Conservation (phyloP, 2,113 vertebrate species). For the Proterorhinus semilunaris region DNA sequence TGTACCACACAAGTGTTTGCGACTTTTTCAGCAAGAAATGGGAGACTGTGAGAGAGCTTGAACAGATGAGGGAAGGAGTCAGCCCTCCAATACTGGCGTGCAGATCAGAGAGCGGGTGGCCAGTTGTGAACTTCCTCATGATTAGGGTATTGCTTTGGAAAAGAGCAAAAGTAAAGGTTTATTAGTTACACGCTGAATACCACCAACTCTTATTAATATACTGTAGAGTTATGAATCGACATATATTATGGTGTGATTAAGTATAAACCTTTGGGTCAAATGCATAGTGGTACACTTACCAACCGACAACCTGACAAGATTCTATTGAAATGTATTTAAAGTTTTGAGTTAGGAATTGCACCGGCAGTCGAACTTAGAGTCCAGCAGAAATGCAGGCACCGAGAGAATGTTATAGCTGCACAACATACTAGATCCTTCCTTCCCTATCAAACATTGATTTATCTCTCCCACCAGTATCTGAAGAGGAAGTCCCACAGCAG, state of each 20-base stretch:
- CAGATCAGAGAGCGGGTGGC: background rate
- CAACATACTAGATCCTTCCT: background rate
- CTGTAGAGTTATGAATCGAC: too few species aligned
- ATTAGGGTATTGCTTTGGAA: too few species aligned
- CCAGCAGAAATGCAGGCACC: conserved; percentile 15
- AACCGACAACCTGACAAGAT: too few species aligned
- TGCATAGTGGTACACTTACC: too few species aligned
- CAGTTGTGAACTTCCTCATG: too few species aligned
- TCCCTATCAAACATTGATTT: conserved; percentile 16
- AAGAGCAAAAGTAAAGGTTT: too few species aligned
- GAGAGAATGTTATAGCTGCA: conserved; percentile 25
- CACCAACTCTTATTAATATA: too few species aligned
- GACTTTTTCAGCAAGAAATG: conserved; percentile 43
- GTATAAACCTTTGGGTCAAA: too few species aligned
- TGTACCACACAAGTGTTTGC: conserved; percentile 47
- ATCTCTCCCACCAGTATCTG: conserved; percentile 1
- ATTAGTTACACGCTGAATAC: too few species aligned
- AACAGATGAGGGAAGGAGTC: conserved; percentile 35
- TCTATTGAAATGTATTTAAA: too few species aligned
- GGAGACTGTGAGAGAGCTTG: conserved; percentile 34
- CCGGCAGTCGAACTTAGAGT: background rate
- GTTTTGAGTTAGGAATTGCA: too few species aligned
- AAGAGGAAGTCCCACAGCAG: background rate
- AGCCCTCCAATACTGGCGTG: conserved; percentile 14
- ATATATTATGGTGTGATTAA: too few species aligned